phyloP scores from a whole-genome alignment of 1,140 invertebrate genomes.

The Brachionus asplanchnoidis region DNA sequence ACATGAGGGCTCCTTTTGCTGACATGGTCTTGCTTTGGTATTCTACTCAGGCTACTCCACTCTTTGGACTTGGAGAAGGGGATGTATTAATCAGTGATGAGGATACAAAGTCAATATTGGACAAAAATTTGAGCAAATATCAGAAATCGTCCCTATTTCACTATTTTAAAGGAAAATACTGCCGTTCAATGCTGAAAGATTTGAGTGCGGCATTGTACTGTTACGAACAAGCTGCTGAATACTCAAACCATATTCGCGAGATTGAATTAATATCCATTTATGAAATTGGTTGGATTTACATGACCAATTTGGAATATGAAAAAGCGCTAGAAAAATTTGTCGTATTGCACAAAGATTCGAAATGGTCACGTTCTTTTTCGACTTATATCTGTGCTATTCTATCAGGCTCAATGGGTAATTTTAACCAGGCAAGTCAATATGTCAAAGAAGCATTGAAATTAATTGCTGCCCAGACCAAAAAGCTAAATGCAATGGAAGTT shows the following conservation, averaged over 20 bases:
- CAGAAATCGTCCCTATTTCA: constrained; percentile 66
- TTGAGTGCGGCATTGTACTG: constrained; percentile 62
- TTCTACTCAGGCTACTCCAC: constrained; percentile 68
- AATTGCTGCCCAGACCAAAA: constrained; percentile 47
- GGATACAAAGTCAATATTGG: constrained; percentile 62
- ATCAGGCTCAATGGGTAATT: constrained; percentile 59
- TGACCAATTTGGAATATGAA: constrained; percentile 64
- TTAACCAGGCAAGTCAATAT: constrained; percentile 52
- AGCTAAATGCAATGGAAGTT: constrained; percentile 57
- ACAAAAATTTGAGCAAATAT: constrained; percentile 63
- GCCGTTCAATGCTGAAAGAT: constrained; percentile 64
- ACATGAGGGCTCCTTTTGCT: constrained; percentile 69
- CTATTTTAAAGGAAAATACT: constrained; percentile 66
- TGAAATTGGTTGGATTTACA: constrained; percentile 66
- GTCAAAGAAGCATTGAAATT: constrained; percentile 57
- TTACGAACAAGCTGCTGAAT: constrained; percentile 63
- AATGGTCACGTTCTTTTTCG: constrained; percentile 69
- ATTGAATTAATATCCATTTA: constrained; percentile 67
- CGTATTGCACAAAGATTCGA: constrained; percentile 62
- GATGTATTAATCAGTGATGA: constrained; percentile 61
- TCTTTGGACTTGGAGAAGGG: constrained; percentile 66
- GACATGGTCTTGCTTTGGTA: constrained; percentile 69
- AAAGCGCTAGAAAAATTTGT: constrained; percentile 55
- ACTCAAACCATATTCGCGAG: constrained; percentile 64
- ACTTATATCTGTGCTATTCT: constrained; percentile 66